Evolutionary conservation across 2,797 vertebrate species (phyloP).

Genomic region (Poeciliopsis presidionis): DNA sequence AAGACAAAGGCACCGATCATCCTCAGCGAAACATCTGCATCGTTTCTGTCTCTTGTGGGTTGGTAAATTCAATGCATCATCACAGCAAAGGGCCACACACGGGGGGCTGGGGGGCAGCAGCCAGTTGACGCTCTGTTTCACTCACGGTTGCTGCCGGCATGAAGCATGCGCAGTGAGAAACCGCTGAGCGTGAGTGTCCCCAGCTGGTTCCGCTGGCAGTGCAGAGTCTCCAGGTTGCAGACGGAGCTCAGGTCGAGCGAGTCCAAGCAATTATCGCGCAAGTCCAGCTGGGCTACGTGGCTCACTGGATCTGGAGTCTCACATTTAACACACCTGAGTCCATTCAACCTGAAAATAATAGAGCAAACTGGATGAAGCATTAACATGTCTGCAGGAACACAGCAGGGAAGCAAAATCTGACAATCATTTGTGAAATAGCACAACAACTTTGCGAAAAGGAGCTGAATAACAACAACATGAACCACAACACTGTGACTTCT

Average conservation of each 20-base stretch:
- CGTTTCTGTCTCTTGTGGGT: conserved; percentile 4
- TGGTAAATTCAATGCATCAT: conserved; percentile 16
- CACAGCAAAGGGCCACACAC: conserved; percentile 16
- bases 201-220: conserved; percentile 92
- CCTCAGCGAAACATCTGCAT: conserved; percentile 35
- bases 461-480: background rate
- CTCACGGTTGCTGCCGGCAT: conserved; percentile 89
- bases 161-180: conserved; percentile 88
- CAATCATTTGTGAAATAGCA: background rate
- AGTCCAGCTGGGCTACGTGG: conserved; percentile 88
- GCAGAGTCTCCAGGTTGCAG: conserved; percentile 90
- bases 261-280: conserved; percentile 90
- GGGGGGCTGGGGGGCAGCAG: conserved; percentile 7
- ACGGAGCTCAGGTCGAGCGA: conserved; percentile 88
- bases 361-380: background rate
- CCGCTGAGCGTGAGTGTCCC: conserved; percentile 88
- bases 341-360: conserved; percentile 84
- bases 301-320: conserved; percentile 85
- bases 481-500: background rate
- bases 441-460: background rate
- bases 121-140: conserved; percentile 37
- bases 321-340: conserved; percentile 80
- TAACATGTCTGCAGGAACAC: background rate
- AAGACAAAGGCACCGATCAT: conserved; percentile 52
- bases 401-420: background rate